A percentile compares a stretch with the other conserved stretches of the same genome.
Evolutionary conservation across 2,888 invertebrate species (phyloP).

Genomic region (Diarsia brunnea): DNA sequence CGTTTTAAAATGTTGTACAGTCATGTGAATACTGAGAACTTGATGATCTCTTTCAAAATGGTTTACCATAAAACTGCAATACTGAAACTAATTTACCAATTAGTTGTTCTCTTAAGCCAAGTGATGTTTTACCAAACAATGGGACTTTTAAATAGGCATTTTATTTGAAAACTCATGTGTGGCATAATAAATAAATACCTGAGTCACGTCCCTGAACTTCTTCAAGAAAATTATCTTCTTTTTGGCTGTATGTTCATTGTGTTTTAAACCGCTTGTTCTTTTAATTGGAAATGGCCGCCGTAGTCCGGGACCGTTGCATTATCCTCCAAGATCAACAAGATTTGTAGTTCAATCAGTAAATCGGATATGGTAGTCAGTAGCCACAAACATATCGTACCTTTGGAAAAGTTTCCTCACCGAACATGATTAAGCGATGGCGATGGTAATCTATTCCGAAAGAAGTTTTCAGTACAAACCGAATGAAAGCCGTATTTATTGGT

Average conservation of each 20-base stretch:
- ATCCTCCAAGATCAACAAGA: neutral
- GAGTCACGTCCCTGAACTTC: slow-evolving; percentile 3
- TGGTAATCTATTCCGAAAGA: neutral
- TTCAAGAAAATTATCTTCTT: slow-evolving; percentile 40
- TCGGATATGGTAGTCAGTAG: neutral
- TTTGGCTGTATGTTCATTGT: slow-evolving; percentile 11
- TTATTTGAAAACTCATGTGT: slow-evolving; percentile 23
- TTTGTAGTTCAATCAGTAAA: neutral
- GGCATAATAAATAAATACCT: slow-evolving; percentile 33
- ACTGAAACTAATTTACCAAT: slow-evolving; percentile 27
- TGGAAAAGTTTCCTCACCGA: neutral
- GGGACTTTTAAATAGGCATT: slow-evolving; percentile 20
- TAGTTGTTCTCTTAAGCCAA: slow-evolving; percentile 27
- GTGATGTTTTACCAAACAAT: slow-evolving; percentile 45
- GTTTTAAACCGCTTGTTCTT: neutral
- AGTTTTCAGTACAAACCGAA: neutral
- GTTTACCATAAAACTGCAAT: slow-evolving; percentile 33
- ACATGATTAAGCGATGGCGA: too few relatives aligned
- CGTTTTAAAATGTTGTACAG: neutral
- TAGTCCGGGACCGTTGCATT: neutral
- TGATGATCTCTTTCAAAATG: slow-evolving; percentile 27
- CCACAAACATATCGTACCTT: neutral
- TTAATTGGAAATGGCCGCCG: neutral
- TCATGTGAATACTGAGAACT: neutral
- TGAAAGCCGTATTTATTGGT: neutral